Evolutionary conservation across 2,797 vertebrate genomes (phyloP).

Genomic region (Oreochromis grahami): DNA sequence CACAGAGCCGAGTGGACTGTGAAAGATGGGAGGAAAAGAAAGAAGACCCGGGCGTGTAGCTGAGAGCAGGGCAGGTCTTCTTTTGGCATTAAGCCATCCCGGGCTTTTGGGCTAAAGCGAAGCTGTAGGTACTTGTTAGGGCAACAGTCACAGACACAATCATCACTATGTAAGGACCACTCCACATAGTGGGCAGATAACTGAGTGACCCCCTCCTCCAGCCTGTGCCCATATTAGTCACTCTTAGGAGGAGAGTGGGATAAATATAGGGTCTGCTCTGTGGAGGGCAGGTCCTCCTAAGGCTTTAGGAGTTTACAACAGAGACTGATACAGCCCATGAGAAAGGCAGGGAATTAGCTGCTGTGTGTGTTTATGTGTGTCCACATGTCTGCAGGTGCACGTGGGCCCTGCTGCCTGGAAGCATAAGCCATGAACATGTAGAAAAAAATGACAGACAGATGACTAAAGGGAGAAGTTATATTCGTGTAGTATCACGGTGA

Average conservation of each 20-base stretch:
- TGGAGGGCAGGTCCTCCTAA: conserved; percentile 38
- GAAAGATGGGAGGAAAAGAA: neutral
- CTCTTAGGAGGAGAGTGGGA: conserved; percentile 63
- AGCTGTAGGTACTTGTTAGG: conserved; percentile 66
- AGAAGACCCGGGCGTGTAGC: neutral
- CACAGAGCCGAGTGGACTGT: neutral
- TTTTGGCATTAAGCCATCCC: conserved; percentile 39
- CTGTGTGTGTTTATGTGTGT: neutral
- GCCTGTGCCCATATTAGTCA: conserved; percentile 78
- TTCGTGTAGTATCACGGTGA: neutral
- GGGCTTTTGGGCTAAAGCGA: conserved; percentile 16
- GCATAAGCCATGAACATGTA: neutral
- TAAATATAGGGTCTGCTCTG: conserved; percentile 77
- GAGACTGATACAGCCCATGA: conserved; percentile 12
- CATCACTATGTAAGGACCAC: conserved; percentile 77
- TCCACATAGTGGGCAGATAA: conserved; percentile 65
- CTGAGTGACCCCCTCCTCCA: conserved; percentile 69
- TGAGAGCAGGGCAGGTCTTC: conserved; percentile 38
- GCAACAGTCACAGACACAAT: conserved; percentile 68
- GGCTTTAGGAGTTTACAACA: conserved; percentile 58
- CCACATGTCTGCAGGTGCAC: conserved; percentile 14
- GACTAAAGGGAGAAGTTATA: neutral
- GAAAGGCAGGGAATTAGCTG: conserved; percentile 11
- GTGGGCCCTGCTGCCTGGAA: neutral
- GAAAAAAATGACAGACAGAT: neutral